These are phyloP conservation scores for Pristis pectinata DNA, from an alignment of 2,797 vertebrate species.

Conservation along the genomic window DNA sequence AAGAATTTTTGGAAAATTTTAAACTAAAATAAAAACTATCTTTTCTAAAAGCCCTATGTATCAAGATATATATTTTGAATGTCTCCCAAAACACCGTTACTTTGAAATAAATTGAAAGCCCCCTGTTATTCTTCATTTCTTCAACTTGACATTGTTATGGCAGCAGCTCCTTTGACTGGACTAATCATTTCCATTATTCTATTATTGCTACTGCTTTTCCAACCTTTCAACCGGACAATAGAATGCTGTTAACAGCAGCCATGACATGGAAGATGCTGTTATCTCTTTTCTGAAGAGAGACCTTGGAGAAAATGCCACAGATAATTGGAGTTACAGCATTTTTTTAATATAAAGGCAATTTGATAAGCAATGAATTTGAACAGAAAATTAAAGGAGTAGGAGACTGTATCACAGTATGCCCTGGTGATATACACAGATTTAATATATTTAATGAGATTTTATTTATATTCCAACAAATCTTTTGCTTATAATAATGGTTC, in stretches of 20 bases:
- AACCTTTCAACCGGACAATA: constrained; percentile 16
- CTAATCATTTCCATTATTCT: not conserved
- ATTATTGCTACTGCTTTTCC: not conserved
- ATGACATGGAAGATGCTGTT: not conserved
- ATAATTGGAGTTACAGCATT: not conserved
- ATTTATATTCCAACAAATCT: not conserved
- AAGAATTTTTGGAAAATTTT: not conserved
- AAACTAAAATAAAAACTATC: not conserved
- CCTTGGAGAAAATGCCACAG: constrained; percentile 11
- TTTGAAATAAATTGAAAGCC: not conserved
- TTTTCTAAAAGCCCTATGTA: not conserved
- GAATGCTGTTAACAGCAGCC: not conserved
- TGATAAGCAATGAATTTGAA: not conserved
- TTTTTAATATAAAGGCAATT: not conserved
- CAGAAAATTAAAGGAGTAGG: not conserved
- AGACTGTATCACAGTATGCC: not conserved
- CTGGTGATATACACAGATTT: too few species aligned
- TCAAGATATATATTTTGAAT: not conserved
- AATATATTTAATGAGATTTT: not conserved
- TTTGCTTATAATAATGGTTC: not conserved
- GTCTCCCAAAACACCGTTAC: not conserved
- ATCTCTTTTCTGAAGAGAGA: not conserved
- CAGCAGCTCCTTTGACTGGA: not conserved
- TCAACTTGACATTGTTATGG: not conserved
- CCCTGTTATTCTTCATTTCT: not conserved